These are phyloP conservation scores for Drosophila subobscura DNA, from an alignment of 1,140 invertebrate genomes.

Conservation along the genomic window DNA sequence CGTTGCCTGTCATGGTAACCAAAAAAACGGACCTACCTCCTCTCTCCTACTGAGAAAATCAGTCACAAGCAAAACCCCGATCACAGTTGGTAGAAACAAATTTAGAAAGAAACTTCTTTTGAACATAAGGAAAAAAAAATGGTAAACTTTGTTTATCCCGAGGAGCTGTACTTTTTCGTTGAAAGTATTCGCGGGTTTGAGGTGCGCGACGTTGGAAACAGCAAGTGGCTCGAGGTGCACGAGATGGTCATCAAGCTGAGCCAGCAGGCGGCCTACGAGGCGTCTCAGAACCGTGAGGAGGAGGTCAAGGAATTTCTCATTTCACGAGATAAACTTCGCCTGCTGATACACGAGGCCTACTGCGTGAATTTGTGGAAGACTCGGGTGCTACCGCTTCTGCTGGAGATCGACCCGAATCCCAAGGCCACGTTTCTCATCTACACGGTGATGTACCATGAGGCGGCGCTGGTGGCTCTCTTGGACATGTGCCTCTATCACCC, in stretches of 20 bases:
- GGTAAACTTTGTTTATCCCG: slow-evolving; percentile 77
- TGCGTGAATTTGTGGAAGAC: slow-evolving; percentile 90
- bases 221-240: slow-evolving; percentile 90
- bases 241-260: slow-evolving; percentile 90
- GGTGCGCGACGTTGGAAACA: slow-evolving; percentile 69
- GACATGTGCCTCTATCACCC: slow-evolving; percentile 90
- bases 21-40: slow-evolving; percentile 18
- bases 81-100: not conserved
- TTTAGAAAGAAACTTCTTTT: slow-evolving; percentile 6
- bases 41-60: not conserved
- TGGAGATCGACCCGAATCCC: slow-evolving; percentile 87
- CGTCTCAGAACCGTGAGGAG: slow-evolving; percentile 88
- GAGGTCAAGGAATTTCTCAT: slow-evolving; percentile 87
- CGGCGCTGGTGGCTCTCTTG: slow-evolving; percentile 87
- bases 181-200: slow-evolving; percentile 76
- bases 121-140: slow-evolving; percentile 25
- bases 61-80: not conserved
- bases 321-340: slow-evolving; percentile 85
- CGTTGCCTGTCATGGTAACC: slow-evolving; percentile 45
- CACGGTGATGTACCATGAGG: slow-evolving; percentile 90
- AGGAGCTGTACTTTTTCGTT: slow-evolving; percentile 76
- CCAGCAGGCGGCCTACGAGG: slow-evolving; percentile 91
- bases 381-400: slow-evolving; percentile 89
- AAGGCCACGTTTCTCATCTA: slow-evolving; percentile 89
- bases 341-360: slow-evolving; percentile 90